Base-by-base conservation (phyloP, 2,113 vertebrate genomes). In the Poicephalus gulielmi region DNA sequence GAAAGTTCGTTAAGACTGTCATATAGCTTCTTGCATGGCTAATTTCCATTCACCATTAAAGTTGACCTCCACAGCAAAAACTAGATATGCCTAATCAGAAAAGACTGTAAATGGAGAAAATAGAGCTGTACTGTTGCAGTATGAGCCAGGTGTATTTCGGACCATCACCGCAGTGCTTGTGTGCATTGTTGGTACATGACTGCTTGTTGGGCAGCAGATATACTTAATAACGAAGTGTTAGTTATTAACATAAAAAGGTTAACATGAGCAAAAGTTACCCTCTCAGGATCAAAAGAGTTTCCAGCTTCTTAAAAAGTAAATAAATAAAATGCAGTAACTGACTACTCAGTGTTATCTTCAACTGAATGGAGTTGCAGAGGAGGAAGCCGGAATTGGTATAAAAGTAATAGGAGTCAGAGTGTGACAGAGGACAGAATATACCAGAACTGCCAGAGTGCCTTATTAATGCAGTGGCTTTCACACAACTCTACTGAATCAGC, bases 171-270 rank as follows among this genome's bases (percentile, higher is more conserved):
- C 53, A 8, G 2, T 3, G 22, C 59, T 8, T 20, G 49, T 0
- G 4, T 10, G 57, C 7, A 0, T 6, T 2, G 19, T 25, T 31
- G 33, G 33, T 35, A 10, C 6, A 0, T 11, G 5, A 6, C 7
- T 37, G 2, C 3, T 7, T 17, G 43, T 4, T 19, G 3, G 8
- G n/a, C 6, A 5, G n/a, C 49, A 19, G 39, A 13, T 31, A 19
- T 1, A 7, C 13, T 9, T 9, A 1, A 0, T 15, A 27, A 12
- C 23, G 0, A 27, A 9, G 44, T 1, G 31, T 8, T 35, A 31
- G 20, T 7, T 39, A 70, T 23, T 28, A 9, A 62, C 47, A 5
- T 12, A 11, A 28, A 28, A 17, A 22, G 37, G 35, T 31, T 75
- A 78, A 13, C 4, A 1, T 1, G 60, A 46, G 17, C 57, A 16